These are phyloP conservation scores for Lagria hirta DNA, from an alignment of 2,888 invertebrate species.

Conservation along the genomic window DNA sequence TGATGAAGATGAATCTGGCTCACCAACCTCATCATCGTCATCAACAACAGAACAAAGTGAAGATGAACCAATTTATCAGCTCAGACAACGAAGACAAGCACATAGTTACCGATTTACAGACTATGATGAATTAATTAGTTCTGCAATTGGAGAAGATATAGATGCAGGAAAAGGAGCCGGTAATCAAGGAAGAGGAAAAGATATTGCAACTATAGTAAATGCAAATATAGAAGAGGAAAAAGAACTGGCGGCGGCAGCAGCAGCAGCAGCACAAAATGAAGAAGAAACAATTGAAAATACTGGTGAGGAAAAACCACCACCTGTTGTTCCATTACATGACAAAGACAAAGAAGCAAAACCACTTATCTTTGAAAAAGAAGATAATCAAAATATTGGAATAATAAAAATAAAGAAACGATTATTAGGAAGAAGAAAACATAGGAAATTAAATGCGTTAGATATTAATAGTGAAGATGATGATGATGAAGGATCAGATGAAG, in stretches of 20 bases:
- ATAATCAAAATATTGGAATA: slow-evolving; percentile 38
- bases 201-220: slow-evolving; percentile 87
- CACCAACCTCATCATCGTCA: slow-evolving; percentile 36
- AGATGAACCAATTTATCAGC: slow-evolving; percentile 79
- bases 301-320: slow-evolving; percentile 26
- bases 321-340: slow-evolving; percentile 19
- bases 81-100: slow-evolving; percentile 77
- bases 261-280: slow-evolving; percentile 31
- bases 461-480: slow-evolving; percentile 65
- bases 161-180: slow-evolving; percentile 76
- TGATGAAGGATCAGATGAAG: slow-evolving; percentile 86
- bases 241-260: slow-evolving; percentile 38
- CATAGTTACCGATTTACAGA: slow-evolving; percentile 87
- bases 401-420: slow-evolving; percentile 48
- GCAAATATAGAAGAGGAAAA: slow-evolving; percentile 68
- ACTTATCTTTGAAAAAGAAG: slow-evolving; percentile 46
- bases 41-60: slow-evolving; percentile 51
- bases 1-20: slow-evolving; percentile 20
- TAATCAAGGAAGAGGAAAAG: slow-evolving; percentile 83
- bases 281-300: too few relatives aligned
- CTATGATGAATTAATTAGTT: slow-evolving; percentile 93
- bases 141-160: slow-evolving; percentile 82
- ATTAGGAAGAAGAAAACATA: slow-evolving; percentile 68
- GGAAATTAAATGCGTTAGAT: slow-evolving; percentile 78
- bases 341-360: slow-evolving; percentile 29